Evolutionary conservation across 2,888 invertebrate genomes (phyloP), one percentile per base, ranked within the genome.

Genomic region (Notodonta ziczac): DNA sequence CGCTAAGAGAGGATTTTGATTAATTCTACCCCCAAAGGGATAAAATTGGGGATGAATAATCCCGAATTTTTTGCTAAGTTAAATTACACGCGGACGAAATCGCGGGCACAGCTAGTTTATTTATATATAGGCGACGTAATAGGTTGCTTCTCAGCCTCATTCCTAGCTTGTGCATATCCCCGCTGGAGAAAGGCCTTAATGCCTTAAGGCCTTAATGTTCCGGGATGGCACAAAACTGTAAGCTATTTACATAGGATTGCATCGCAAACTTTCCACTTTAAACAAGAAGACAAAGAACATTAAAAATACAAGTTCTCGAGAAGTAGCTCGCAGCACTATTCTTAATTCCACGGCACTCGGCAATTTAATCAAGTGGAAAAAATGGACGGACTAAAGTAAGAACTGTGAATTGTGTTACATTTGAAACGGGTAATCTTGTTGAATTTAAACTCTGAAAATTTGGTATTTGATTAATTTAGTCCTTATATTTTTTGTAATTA

Each of bases 261-360:
- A 59, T 44, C 46, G 50, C 48, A 50, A 66, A 66, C 63, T 63
- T 63, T 10, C 44, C 59, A 63, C 63, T 66, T 51, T 13, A 50
- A 58, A 58, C 53, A 55, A n/a, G 14, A 40, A 10, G n/a, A 55
- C 55, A 40, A 40, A 57, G 40, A 24, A 40, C 51, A 59, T 59
- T 66, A 66, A 66, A 65, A 62, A 60, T 53, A 61, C 63, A 63
- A 63, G 59, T 66, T 61, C 48, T 55, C 46, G 52, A 40, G 51
- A 50, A 10, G n/a, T 32, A 39, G 32, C 50, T 57, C 6, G 10
- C 0, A 24, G 16, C 42, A 60, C 39, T 54, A 46, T 40, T 54
- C 56, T 40, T 53, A 56, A 61, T 58, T 55, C 55, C 52, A 16
- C n/a, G 59, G 63, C 66, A 63, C 66, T 63, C 54, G 59, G 59